A percentile compares a stretch with the other conserved stretches of the same genome.
phyloP scores from a whole-genome alignment of 2,797 vertebrate genomes.

The Hoplostethus atlanticus region DNA sequence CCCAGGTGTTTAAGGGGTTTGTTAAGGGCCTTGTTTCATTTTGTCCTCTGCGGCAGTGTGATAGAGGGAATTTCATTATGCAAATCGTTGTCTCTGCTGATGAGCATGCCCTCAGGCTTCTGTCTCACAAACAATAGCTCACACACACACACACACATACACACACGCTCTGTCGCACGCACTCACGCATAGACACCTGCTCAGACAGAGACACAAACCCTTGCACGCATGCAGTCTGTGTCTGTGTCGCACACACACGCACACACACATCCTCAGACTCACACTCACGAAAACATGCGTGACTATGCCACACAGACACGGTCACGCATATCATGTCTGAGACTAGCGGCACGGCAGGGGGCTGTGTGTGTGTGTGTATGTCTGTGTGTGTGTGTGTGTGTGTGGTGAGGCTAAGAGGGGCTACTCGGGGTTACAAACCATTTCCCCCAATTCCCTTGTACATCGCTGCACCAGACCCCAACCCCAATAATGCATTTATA shows the following conservation, averaged over 20 bases:
- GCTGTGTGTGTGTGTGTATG: slow-evolving; percentile 4
- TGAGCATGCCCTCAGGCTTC: slow-evolving; percentile 78
- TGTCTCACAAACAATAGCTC: slow-evolving; percentile 63
- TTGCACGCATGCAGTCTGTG: slow-evolving; percentile 46
- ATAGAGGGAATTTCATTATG: slow-evolving; percentile 82
- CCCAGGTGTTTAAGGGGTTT: slow-evolving; percentile 72
- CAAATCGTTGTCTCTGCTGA: slow-evolving; percentile 78
- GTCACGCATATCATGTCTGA: slow-evolving; percentile 76
- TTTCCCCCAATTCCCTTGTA: slow-evolving; percentile 43
- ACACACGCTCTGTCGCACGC: slow-evolving; percentile 34
- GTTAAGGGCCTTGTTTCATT: slow-evolving; percentile 77
- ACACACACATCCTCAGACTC: slow-evolving; percentile 50
- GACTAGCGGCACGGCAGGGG: slow-evolving; percentile 50
- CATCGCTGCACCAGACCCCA: slow-evolving; percentile 7
- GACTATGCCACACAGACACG: slow-evolving; percentile 61
- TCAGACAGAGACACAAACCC: slow-evolving; percentile 42
- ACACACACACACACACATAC: slow-evolving; percentile 33
- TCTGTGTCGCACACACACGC: slow-evolving; percentile 28
- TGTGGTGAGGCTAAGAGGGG: slow-evolving; percentile 30
- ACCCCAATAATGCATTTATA: background rate
- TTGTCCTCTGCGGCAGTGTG: slow-evolving; percentile 69
- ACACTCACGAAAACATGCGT: slow-evolving; percentile 64
- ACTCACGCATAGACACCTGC: slow-evolving; percentile 48
- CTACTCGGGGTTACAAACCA: slow-evolving; percentile 62
- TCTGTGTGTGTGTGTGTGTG: slow-evolving; percentile 11